Evolutionary conservation across 1,140 invertebrate genomes (phyloP), one percentile per base, ranked within the genome.

Genomic region (Papilio dardanus): DNA sequence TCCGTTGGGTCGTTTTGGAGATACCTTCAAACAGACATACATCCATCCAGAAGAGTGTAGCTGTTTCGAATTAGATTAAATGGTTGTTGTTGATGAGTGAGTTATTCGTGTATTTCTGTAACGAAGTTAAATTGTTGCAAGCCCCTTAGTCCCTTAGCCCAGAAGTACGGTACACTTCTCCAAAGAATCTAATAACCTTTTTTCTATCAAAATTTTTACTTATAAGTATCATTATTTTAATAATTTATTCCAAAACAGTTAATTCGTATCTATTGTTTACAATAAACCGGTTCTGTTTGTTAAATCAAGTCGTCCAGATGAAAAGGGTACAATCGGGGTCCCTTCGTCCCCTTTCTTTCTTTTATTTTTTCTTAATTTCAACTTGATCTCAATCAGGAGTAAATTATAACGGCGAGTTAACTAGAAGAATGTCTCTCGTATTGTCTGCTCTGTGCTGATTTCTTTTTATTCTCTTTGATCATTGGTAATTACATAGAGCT

Each of bases 351-450:
- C 83, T 77, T 85, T 89, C 86, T 83, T 86, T 80, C 81, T 76
- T 89, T 87, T 92, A 90, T 91, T 91, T 91, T 92, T 91, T 92
- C 88, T 91, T 92, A 92, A 92, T 92, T 91, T 90, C 86, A 82
- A 87, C 77, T 88, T 90, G 89, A 92, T 92, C 89, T 82, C 91
- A 92, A 92, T 92, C 91, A 89, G 85, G 83, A 88, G 88, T 91
- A 91, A 92, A 92, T 92, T 92, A 92, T 91, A 92, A 91, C 89
- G 87, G 88, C 79, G 81, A 88, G 87, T 91, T 90, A 88, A 85
- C 85, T 90, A 84, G 82, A 90, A 85, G 87, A 91, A 90, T 89
- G 89, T 88, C 86, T 84, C 82, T 80, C 83, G 85, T 85, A 88
- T 92, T 92, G 90, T 92, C 81, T 86, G 67, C 46, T 76, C 75